Base-by-base conservation (phyloP, 2,113 vertebrate species). In the Eclectus roratus region DNA sequence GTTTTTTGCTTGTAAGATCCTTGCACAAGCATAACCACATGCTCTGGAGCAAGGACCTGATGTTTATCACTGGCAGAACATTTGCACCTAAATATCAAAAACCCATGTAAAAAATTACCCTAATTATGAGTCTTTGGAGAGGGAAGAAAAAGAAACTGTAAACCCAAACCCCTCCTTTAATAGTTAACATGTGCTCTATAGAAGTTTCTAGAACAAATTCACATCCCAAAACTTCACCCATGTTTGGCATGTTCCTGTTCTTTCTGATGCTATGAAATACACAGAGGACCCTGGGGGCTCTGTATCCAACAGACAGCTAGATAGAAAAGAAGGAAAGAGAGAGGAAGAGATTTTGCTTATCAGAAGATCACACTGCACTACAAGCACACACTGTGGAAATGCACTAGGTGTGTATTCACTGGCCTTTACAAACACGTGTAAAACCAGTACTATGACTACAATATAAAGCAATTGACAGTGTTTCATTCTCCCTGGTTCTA, bases 371-470 rank as follows among this genome's bases (percentile, higher is more conserved):
- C 15, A 27, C n/a, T 18, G 17, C 2, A 3, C 37, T 49, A 68
- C 27, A 50, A 0, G 0, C 37, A 58, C 7, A 43, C 33, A 8
- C 13, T 12, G 27, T 33, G 88, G 25, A 80, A 72, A 49, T 21
- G 28, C 41, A 53, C 19, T 24, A 73, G 19, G 35, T 4, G 0
- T 18, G 14, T 44, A n/a, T n/a, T 44, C 50, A 80, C 19, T 8
- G 10, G 15, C 56, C 88, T 63, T 41, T 27, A 73, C 7, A 56
- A 80, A 49, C 17, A 80, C 1, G 0, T 0, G 0, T 31, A 71
- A 84, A 91, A 18, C 46, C 55, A 88, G 23, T 41, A 37, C 19
- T 16, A 23, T 5, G 16, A 66, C 25, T 50, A 85, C 1, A 0
- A 37, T 14, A 64, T 11, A 5, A 91, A 92, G 24, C 11, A 55